phyloP scores from a whole-genome alignment of 2,888 invertebrate species.

The Nineta flava region DNA sequence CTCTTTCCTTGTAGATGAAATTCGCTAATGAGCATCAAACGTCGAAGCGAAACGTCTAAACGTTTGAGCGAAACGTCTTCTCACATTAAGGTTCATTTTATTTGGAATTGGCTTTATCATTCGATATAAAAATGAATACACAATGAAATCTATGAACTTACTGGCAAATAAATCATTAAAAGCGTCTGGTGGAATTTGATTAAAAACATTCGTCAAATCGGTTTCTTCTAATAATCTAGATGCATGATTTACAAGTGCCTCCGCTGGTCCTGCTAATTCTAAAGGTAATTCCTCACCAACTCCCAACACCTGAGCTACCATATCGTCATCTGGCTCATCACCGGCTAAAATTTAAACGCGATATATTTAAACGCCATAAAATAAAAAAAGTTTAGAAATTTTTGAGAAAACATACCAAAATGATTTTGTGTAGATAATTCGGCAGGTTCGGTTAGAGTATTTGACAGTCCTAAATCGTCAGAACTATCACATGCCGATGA shows the following conservation, averaged over 20 bases:
- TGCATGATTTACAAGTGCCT: constrained; percentile 48
- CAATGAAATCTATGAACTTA: constrained; percentile 21
- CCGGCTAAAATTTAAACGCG: constrained; percentile 15
- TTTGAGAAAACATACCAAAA: constrained; percentile 18
- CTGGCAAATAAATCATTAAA: constrained; percentile 70
- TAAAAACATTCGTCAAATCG: constrained; percentile 62
- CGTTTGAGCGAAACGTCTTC: too few relatives aligned
- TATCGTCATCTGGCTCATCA: constrained; percentile 30
- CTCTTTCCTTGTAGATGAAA: too few relatives aligned
- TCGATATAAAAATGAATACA: background rate
- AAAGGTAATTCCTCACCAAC: constrained; percentile 40
- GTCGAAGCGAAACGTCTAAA: too few relatives aligned
- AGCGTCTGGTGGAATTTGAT: constrained; percentile 63
- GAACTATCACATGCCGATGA: constrained; percentile 47
- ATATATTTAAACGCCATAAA: constrained; percentile 13
- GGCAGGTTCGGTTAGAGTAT: constrained; percentile 36
- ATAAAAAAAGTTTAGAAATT: background rate
- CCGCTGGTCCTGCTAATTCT: constrained; percentile 20
- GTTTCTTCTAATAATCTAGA: constrained; percentile 50
- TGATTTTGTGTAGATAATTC: constrained; percentile 35
- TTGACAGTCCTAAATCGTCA: constrained; percentile 37
- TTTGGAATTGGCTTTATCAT: too few relatives aligned
- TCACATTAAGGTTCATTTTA: background rate
- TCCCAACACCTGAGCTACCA: constrained; percentile 39
- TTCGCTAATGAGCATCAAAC: too few relatives aligned